phyloP scores from a whole-genome alignment of 2,797 vertebrate genomes.

The Poecilia wingei region DNA sequence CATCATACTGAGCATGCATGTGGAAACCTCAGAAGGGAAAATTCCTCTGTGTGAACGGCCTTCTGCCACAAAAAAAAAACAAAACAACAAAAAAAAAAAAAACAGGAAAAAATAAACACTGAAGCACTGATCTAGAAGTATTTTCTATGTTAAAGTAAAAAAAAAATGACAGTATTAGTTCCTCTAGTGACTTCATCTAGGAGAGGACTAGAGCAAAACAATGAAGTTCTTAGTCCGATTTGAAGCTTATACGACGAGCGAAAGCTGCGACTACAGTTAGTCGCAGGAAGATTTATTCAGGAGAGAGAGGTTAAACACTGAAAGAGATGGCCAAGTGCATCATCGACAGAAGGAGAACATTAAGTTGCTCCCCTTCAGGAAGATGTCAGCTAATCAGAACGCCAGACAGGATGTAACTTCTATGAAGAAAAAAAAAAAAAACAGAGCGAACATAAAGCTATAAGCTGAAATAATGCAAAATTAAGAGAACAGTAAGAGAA shows the following conservation, averaged over 20 bases:
- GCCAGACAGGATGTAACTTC: not conserved
- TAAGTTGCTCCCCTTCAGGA: not conserved
- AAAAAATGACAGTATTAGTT: not conserved
- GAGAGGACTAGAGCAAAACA: not conserved
- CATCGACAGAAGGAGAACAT: not conserved
- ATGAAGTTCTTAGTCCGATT: not conserved
- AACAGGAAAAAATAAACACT: not conserved
- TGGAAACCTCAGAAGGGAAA: not conserved
- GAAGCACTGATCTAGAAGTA: not conserved
- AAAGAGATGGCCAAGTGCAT: too few relatives aligned
- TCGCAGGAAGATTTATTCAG: not conserved
- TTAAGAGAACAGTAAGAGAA: too few relatives aligned
- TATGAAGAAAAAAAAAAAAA: too few relatives aligned
- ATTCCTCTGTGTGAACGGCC: not conserved
- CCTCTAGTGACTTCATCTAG: not conserved
- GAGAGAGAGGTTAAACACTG: not conserved
- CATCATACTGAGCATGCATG: not conserved
- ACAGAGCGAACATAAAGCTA: not conserved
- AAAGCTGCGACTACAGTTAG: not conserved
- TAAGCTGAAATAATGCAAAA: not conserved
- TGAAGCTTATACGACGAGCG: not conserved
- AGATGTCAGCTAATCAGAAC: not conserved
- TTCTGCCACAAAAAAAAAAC: not conserved
- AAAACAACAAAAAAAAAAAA: not conserved
- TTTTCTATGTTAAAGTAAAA: not conserved